Base-by-base conservation (phyloP, 2,797 vertebrate species). In the Urosaurus nigricauda region DNA sequence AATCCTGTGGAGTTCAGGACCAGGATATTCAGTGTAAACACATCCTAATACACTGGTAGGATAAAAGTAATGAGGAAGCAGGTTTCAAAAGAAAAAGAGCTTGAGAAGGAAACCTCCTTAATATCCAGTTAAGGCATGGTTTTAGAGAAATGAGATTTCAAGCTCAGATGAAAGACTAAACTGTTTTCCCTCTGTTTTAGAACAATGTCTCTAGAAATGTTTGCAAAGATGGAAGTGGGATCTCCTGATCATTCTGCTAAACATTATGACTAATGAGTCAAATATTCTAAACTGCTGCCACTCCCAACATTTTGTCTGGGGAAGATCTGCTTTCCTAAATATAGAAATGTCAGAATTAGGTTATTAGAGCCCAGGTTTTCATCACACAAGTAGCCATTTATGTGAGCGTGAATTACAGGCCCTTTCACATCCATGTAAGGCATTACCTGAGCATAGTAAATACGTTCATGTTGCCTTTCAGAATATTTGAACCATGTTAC, bases 181-280 rank as follows among this genome's bases (percentile, higher is more conserved):
- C 32, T 29, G 21, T 5, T 68, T 43, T 51, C 7, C 7, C 43
- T 63, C 37, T 77, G 12, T 51, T 78, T 65, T 68, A 65, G 32
- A 83, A 88, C 53, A 88, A 56, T 53, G 21, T 77, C 35, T 71
- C 47, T 71, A 65, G n/a, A 75, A 83, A 26, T 40, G 14, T 84
- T 78, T 70, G 85, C n/a, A 53, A 40, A 79, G 16, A 24, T 14
- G 17, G 17, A n/a, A 70, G 13, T 53, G 43, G 53, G 14, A 40
- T 35, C 14, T 63, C 74, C 40, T 51, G 11, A 35, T 53, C 19
- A 43, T 86, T 43, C 19, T 24, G 40, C 21, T 68, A 53, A 83
- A 32, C 29, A 78, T 68, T 32, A n/a, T 37, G 5, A 13, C 71
- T 74, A 6, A 37, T 35, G 71, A 19, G 3, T 60, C 58, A 60